Percentiles rank a stretch among this genome's conserved stretches.
These are phyloP conservation scores for Acanthosepion pharaonis DNA, from an alignment of 2,888 invertebrate species.

Conservation along the genomic window DNA sequence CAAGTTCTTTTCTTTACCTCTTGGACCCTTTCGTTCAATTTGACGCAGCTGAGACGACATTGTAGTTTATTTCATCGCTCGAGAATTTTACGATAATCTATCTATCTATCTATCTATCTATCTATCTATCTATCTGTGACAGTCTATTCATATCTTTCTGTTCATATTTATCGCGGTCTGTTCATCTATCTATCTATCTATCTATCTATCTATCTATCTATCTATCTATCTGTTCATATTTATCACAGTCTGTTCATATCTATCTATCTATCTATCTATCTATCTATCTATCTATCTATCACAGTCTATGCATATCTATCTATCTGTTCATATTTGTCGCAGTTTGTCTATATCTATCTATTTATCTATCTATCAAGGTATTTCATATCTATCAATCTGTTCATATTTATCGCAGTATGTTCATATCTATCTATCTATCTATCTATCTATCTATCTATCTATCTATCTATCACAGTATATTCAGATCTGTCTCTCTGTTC, in stretches of 20 bases:
- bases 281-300: background rate
- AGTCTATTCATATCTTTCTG: background rate
- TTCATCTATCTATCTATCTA: too few species aligned
- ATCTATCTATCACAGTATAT: too few species aligned
- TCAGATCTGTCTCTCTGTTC: too few species aligned
- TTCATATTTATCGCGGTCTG: background rate
- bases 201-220: background rate
- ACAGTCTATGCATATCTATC: background rate
- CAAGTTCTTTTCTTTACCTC: background rate
- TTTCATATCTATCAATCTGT: background rate
- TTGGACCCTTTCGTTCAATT: background rate
- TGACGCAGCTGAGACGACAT: background rate
- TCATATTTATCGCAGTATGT: background rate
- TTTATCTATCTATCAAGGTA: too few species aligned
- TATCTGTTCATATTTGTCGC: background rate
- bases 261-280: background rate
- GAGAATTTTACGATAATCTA: background rate
- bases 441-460: too few species aligned
- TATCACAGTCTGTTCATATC: too few species aligned
- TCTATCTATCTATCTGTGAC: background rate
- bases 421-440: too few species aligned
- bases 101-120: background rate
- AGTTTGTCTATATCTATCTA: background rate
- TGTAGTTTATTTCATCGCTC: constrained; percentile 4
- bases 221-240: background rate